A percentile compares a stretch with the other conserved stretches of the same genome.
Evolutionary conservation across 2,113 vertebrate species (phyloP).

Genomic region (Notechis scutatus): DNA sequence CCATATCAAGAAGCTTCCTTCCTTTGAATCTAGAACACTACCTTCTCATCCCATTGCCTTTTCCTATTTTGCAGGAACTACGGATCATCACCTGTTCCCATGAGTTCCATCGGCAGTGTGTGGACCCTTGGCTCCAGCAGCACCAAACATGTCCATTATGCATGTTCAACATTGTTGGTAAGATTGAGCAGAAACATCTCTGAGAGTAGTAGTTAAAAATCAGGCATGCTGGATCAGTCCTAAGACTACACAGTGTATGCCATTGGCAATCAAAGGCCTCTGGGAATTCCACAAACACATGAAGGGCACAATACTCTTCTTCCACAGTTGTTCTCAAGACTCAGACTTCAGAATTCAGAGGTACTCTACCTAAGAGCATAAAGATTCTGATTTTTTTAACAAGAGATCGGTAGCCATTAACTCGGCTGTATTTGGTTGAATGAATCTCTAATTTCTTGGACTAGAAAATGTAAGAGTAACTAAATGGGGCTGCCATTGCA

Average conservation of each 20-base stretch:
- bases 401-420: not conserved
- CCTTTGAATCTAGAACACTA: not conserved
- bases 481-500: not conserved
- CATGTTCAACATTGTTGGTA: conserved; percentile 99
- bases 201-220: not conserved
- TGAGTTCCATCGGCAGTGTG: conserved; percentile 93
- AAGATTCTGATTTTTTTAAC: not conserved
- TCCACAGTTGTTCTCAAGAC: not conserved
- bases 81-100: conserved; percentile 94
- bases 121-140: conserved; percentile 94
- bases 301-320: not conserved
- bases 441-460: not conserved
- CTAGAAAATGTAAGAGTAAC: not conserved
- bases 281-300: not conserved
- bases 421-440: not conserved
- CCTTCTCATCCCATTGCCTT: not conserved
- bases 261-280: not conserved
- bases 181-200: conserved; percentile 28
- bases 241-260: not conserved
- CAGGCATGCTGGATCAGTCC: not conserved
- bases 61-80: conserved; percentile 76
- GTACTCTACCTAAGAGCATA: not conserved
- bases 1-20: not conserved
- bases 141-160: conserved; percentile 95
- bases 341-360: not conserved